These are phyloP conservation scores for Cotesia glomerata DNA, from an alignment of 1,140 invertebrate species.

Conservation along the genomic window DNA sequence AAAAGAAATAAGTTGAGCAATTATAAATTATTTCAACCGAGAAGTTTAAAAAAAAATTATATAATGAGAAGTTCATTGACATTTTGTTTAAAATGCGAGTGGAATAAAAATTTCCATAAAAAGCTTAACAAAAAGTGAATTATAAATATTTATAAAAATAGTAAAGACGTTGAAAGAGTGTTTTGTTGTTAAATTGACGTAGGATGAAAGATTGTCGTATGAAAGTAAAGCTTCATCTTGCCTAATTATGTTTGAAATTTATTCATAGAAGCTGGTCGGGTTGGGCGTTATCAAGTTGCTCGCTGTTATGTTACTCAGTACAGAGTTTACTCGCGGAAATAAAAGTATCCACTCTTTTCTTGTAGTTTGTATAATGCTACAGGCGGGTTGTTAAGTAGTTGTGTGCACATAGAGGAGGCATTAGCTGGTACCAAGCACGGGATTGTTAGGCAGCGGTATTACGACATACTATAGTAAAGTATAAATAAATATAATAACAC, in stretches of 20 bases:
- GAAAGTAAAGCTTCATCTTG: not conserved
- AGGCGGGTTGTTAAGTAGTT: not conserved
- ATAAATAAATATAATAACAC: no score
- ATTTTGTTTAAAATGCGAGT: no score
- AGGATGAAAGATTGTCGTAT: not conserved
- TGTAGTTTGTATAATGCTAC: not conserved
- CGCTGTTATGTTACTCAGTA: not conserved
- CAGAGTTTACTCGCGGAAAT: slow-evolving; percentile 18
- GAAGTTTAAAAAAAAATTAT: no score
- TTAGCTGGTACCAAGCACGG: no score
- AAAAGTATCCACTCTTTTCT: slow-evolving; percentile 16
- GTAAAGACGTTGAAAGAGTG: not conserved
- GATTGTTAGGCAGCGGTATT: not conserved
- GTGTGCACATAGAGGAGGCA: not conserved
- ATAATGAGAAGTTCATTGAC: no score
- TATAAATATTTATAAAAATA: not conserved
- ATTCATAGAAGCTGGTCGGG: slow-evolving; percentile 1
- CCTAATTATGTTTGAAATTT: slow-evolving; percentile 3
- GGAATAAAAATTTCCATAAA: no score
- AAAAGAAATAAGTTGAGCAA: no score
- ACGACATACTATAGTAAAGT: no score
- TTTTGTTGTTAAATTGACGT: not conserved
- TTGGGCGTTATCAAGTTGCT: slow-evolving; percentile 11
- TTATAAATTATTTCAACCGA: no score
- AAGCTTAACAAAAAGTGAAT: not conserved